phyloP scores from a whole-genome alignment of 2,888 invertebrate genomes.

The Hirtodrosophila trivittata region DNA sequence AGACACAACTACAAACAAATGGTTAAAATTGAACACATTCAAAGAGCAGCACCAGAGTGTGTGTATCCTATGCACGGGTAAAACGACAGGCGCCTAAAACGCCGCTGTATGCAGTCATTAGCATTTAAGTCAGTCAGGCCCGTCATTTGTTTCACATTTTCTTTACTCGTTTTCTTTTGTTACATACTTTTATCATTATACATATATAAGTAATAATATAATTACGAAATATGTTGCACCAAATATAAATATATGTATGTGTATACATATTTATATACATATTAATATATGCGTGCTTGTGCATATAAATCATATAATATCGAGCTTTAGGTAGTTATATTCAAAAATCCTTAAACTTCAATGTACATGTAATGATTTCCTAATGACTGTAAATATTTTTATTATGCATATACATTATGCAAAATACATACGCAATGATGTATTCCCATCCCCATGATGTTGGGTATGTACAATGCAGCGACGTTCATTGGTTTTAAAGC shows the following conservation, averaged over 20 bases:
- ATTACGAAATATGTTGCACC: no score
- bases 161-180: constrained; percentile 30
- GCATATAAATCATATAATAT: constrained; percentile 19
- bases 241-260: neutral
- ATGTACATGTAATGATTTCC: constrained; percentile 42
- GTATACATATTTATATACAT: neutral
- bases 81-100: constrained; percentile 17
- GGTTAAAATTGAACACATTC: constrained; percentile 22
- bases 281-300: constrained; percentile 4
- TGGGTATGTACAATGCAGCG: constrained; percentile 17
- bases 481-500: constrained; percentile 37
- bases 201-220: constrained; percentile 31
- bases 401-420: constrained; percentile 40
- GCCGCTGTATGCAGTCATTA: constrained; percentile 63
- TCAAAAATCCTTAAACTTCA: constrained; percentile 16
- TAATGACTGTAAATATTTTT: constrained; percentile 59
- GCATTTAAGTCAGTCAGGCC: constrained; percentile 62
- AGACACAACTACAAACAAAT: constrained; percentile 19
- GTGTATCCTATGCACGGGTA: constrained; percentile 27
- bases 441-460: constrained; percentile 4
- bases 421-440: constrained; percentile 6
- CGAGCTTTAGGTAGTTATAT: constrained; percentile 42
- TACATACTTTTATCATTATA: constrained; percentile 26
- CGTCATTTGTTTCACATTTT: constrained; percentile 40
- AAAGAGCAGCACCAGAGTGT: constrained; percentile 13